Evolutionary conservation across 2,888 invertebrate species (phyloP).

Genomic region (Ligdia adustata): DNA sequence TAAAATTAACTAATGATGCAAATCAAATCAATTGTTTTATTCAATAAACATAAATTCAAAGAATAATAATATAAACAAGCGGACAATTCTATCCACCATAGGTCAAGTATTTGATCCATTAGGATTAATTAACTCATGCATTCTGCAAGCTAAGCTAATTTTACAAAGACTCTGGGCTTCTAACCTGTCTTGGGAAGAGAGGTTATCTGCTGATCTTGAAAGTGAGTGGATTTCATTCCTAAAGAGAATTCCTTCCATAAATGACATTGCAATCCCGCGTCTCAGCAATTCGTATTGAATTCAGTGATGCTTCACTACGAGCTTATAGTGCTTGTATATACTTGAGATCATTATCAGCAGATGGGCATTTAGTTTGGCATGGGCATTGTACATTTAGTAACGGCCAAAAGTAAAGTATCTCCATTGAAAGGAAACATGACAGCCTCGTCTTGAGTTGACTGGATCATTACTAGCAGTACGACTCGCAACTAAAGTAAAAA

Average conservation of each 20-base stretch:
- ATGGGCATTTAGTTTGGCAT: too few species aligned
- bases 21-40: not conserved
- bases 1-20: not conserved
- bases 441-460: not conserved
- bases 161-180: not conserved
- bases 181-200: too few species aligned
- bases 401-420: not conserved
- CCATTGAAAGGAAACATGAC: not conserved
- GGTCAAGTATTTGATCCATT: too few species aligned
- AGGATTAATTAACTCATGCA: too few species aligned
- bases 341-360: not conserved
- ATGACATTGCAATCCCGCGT: too few species aligned
- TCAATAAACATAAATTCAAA: not conserved
- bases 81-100: not conserved
- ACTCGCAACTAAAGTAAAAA: not conserved
- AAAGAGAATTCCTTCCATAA: too few species aligned
- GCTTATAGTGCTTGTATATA: too few species aligned
- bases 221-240: too few species aligned
- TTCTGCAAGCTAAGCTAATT: too few species aligned
- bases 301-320: too few species aligned
- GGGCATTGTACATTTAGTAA: not conserved
- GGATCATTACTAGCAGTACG: slow-evolving; percentile 1
- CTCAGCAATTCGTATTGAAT: too few species aligned
- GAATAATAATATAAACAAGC: not conserved
- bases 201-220: too few species aligned